Base-by-base conservation (phyloP, 2,888 invertebrate genomes). In the Lasioglossum pauxillum region DNA sequence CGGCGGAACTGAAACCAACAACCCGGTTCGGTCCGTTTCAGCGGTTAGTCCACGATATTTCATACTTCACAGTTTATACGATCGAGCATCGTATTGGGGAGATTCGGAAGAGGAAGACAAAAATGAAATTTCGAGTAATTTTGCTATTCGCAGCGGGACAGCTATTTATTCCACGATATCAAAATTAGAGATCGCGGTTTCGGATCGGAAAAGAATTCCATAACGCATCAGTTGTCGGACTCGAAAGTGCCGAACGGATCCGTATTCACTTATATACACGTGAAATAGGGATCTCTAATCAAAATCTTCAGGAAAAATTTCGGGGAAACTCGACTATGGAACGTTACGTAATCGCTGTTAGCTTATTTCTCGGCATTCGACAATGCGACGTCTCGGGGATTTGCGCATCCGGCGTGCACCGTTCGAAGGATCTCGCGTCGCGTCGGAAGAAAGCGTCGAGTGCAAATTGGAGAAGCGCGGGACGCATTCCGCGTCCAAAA, bases 1-100 rank as follows among this genome's bases (percentile, higher is more conserved):
- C 60, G 98, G 98, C 74, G 98, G 97, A 76, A 98, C 98, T 98
- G 96, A 89, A 96, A 97, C 84, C 88, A 87, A 2, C 35, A 35
- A 67, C 3, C 19, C 19, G 35, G 57, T 31, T 31, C 57, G 72
- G 31, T 8, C 38, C n/a, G 49, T 49, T 49, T 49, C 49, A 49
- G 19, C 49, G 49, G 53, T 53, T 53, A 23, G 23, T 23, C 53
- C 53, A 23, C 53, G 53, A 8, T 53, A 53, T 53, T 53, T 53
- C 8, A 23, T 53, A 23, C 23, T 49, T 49, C 19, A 7, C 5
- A 1, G 5, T 49, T 23, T 49, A 49, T 23, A 53, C 23, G 23
- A 53, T 53, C 53, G 8, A 53, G 53, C 23, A 53, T 53, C 8
- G 23, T 10, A 53, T 23, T 10, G 8, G 1, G 23, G 8, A 10